Conservation (phyloP, 2,113 vertebrate species). For the Gasterosteus nipponicus region DNA sequence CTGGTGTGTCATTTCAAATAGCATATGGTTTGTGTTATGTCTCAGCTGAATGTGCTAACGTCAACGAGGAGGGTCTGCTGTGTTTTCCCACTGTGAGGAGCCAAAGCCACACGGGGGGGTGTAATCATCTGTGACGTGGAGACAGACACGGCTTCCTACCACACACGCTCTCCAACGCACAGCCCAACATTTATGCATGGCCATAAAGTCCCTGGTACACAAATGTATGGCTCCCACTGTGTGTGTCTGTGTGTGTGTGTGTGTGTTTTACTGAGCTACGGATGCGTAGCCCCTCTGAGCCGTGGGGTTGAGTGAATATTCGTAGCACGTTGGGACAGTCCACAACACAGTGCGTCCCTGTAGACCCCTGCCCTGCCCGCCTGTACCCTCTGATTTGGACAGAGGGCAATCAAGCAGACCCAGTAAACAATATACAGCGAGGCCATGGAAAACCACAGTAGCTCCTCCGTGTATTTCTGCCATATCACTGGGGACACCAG, state of each 20-base stretch:
- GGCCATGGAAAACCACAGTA: slow-evolving; percentile 71
- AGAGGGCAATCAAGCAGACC: slow-evolving; percentile 79
- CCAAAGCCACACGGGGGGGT: slow-evolving; percentile 84
- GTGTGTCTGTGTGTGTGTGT: slow-evolving; percentile 58
- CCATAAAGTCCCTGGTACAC: slow-evolving; percentile 64
- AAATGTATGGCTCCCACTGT: slow-evolving; percentile 57
- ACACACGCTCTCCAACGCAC: slow-evolving; percentile 46
- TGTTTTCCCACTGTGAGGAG: slow-evolving; percentile 83
- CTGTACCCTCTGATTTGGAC: slow-evolving; percentile 78
- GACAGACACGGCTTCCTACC: slow-evolving; percentile 81
- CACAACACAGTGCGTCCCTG: slow-evolving; percentile 72
- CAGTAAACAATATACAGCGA: slow-evolving; percentile 75
- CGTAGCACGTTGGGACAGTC: slow-evolving; percentile 75
- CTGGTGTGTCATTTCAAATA: slow-evolving; percentile 30
- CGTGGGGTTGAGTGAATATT: slow-evolving; percentile 74
- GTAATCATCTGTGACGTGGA: slow-evolving; percentile 92
- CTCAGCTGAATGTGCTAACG: slow-evolving; percentile 34
- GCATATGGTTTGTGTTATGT: slow-evolving; percentile 35
- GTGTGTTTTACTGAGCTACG: slow-evolving; percentile 73
- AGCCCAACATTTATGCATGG: slow-evolving; percentile 53
- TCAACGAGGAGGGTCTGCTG: slow-evolving; percentile 81
- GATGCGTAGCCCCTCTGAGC: slow-evolving; percentile 63
- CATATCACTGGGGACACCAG: slow-evolving; percentile 66
- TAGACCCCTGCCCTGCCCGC: slow-evolving; percentile 71
- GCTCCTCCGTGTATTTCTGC: slow-evolving; percentile 72